Conservation (phyloP, 2,797 vertebrate species). For the Salarias fasciatus region DNA sequence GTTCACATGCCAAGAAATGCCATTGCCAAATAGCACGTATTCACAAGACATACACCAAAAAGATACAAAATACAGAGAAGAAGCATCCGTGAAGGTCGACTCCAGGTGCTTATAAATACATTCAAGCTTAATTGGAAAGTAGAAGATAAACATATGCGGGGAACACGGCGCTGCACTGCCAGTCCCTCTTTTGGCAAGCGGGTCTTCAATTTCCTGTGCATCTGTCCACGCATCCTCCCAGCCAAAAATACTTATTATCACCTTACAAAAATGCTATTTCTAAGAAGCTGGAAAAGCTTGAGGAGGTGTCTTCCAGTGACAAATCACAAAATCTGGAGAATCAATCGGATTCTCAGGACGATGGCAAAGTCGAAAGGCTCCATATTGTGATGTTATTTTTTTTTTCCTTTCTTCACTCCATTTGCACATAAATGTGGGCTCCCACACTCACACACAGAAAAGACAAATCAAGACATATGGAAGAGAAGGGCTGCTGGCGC, state of each 20-base stretch:
- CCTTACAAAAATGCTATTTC: constrained; percentile 33
- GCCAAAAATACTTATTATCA: constrained; percentile 41
- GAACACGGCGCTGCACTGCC: constrained; percentile 21
- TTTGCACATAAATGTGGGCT: no score
- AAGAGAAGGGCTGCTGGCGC: constrained; percentile 10
- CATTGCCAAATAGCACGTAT: background rate
- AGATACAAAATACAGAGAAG: background rate
- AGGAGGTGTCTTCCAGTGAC: background rate
- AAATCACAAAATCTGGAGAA: constrained; percentile 1
- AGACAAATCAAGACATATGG: constrained; percentile 9
- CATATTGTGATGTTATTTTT: background rate
- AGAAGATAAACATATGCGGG: constrained; percentile 27
- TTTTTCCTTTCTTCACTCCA: no score
- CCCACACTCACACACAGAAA: background rate
- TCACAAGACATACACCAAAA: background rate
- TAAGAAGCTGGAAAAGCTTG: background rate
- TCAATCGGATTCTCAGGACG: background rate
- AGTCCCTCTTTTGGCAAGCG: constrained; percentile 40
- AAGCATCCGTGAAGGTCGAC: no score
- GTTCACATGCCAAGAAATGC: constrained; percentile 13
- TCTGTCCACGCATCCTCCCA: constrained; percentile 43
- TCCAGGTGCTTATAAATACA: constrained; percentile 11
- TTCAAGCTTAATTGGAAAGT: constrained; percentile 11
- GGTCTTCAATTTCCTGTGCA: constrained; percentile 62
- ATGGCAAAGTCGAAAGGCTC: background rate